Base-by-base conservation (phyloP, 2,113 vertebrate species). In the Eupsittula cactorum region DNA sequence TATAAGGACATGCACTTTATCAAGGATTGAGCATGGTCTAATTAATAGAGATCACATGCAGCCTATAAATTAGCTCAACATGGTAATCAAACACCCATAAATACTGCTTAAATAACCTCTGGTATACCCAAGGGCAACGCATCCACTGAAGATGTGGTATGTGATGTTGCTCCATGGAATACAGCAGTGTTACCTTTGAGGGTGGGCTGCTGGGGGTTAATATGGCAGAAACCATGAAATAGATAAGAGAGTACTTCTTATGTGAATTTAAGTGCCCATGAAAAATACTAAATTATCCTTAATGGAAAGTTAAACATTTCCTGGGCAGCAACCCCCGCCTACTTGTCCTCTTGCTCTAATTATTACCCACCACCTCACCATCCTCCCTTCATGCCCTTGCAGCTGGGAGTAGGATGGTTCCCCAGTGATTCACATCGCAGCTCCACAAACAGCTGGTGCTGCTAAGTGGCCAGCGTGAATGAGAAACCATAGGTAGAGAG, bases 21-120 rank as follows among this genome's bases (percentile, higher is more conserved):
- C 92, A 96, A 91, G 86, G 87, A 81, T 77, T 62, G 53, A 94
- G 95, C 81, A 44, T 20, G 18, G 86, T 90, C 86, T 94, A 97
- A 95, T 96, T 96, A 97, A 96, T 84, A 90, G 73, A 90, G 73
- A 93, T 94, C 44, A 5, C 69, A 95, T 79, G 65, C 88, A 96
- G 96, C 82, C 90, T 81, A 79, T 94, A 96, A 96, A 95, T 96
- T 96, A 94, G 94, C 76, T 95, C 69, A 76, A 95, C 85, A 10
- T 46, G 80, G 86, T 79, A 95, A 96, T 96, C 93, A 97, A 93
- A 92, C 62, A 88, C 15, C 69, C 73, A 81, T 92, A 88, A 92
- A 94, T 35, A 25, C 52, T 73, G 77, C 88, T 88, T 62, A 60
- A 35, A 74, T 84, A 86, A 88, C 65, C 86, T 28, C 88, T 75